Evolutionary conservation across 2,113 vertebrate genomes (phyloP), one percentile per base, ranked within the genome.

Genomic region (Phyllopteryx taeniolatus): DNA sequence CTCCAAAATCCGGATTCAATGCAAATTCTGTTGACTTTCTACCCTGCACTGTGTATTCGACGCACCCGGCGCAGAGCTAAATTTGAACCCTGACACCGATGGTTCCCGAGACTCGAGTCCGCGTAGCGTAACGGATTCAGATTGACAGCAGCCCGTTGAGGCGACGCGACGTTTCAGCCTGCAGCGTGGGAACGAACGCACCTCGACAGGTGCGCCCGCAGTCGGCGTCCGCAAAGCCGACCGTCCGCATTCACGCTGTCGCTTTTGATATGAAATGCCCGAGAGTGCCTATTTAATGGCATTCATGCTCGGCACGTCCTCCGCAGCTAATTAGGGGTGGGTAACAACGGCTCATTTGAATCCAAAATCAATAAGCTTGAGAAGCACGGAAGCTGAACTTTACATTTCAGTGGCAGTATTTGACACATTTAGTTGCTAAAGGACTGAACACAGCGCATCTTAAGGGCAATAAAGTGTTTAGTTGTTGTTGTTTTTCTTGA

Each of bases 111-210:
- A 78, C 79, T 77, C 79, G 49, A 17, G 20, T 53, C 49, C 49
- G 6, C 0, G 20, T 19, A 20, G 49, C 8, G 49, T 8, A 53
- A 53, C 17, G 20, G 49, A 20, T 53, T 44, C 73, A 78, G 67
- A 73, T 73, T 83, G 84, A 62, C 70, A 86, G 70, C 73, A 68
- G 63, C 20, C n/a, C 68, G 47, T 61, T 4, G 17, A 51, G 62
- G 68, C 68, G 73, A 83, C 72, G 63, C 83, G 76, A 88, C 86
- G 83, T 53, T 53, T 53, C 20, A 53, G 49, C 49, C 49, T 86
- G 66, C 22, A 73, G 68, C 49, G 73, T 33, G 64, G 33, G 49
- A 70, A 74, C 70, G 67, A 73, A 81, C 33, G 2, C 1, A 33
- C n/a, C 51, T 63, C 73, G 85, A 88, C 78, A 77, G 68, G 54